Evolutionary conservation across 2,113 vertebrate genomes (phyloP).

Genomic region (Thamnaconus septentrionalis): DNA sequence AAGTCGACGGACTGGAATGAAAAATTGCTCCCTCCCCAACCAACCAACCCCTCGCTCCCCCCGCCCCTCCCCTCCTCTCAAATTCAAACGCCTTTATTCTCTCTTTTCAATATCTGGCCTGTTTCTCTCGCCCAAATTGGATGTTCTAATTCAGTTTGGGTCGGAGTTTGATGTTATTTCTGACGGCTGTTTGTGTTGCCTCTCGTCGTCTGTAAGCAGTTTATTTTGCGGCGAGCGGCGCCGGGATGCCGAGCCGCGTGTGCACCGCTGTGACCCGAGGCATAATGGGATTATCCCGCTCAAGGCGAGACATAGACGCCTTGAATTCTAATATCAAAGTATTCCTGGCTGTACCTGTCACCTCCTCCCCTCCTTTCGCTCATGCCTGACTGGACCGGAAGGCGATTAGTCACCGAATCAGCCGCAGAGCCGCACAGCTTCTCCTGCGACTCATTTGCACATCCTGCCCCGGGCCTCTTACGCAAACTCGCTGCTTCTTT

Average conservation of each 20-base stretch:
- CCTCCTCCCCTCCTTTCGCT: conserved; percentile 46
- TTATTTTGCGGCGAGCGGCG: conserved; percentile 58
- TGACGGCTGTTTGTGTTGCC: conserved; percentile 52
- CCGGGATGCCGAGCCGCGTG: not conserved
- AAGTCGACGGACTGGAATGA: conserved; percentile 74
- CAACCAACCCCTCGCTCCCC: conserved; percentile 8
- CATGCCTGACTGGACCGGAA: conserved; percentile 51
- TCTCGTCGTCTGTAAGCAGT: conserved; percentile 58
- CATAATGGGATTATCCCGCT: conserved; percentile 70
- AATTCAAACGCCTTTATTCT: conserved; percentile 4
- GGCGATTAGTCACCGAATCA: conserved; percentile 54
- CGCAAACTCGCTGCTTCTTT: conserved; percentile 10
- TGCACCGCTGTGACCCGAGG: conserved; percentile 57
- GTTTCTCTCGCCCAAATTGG: conserved; percentile 49
- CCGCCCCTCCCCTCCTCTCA: too few species aligned
- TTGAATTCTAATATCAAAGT: conserved; percentile 69
- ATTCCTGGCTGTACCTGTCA: conserved; percentile 57
- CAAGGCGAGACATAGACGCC: conserved; percentile 52
- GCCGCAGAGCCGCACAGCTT: conserved; percentile 35
- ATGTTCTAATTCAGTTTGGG: conserved; percentile 62
- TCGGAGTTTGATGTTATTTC: conserved; percentile 60
- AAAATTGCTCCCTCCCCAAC: conserved; percentile 33
- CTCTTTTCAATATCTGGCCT: conserved; percentile 54
- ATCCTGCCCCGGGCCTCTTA: conserved; percentile 24
- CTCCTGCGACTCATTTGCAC: conserved; percentile 50